These are phyloP conservation scores for Clunio marinus DNA, from an alignment of 2,888 invertebrate species.

Conservation along the genomic window DNA sequence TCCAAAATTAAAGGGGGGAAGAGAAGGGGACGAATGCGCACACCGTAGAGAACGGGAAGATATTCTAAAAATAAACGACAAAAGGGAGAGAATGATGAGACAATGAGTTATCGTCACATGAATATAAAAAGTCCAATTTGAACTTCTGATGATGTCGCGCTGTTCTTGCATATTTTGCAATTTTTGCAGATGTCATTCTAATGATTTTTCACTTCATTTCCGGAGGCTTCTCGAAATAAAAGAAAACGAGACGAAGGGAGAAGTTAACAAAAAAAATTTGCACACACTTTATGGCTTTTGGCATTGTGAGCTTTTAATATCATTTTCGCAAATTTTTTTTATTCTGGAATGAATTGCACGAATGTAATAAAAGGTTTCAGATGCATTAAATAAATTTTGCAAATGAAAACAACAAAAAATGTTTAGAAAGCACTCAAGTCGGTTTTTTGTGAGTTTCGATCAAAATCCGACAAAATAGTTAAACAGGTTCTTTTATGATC, in stretches of 20 bases:
- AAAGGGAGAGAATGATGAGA: neutral
- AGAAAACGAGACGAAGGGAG: no score
- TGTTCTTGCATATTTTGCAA: neutral
- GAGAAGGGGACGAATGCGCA: neutral
- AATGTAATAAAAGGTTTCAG: no score
- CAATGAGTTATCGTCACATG: conserved; percentile 24
- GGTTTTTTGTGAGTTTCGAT: no score
- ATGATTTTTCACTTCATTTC: conserved; percentile 29
- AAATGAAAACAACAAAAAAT: no score
- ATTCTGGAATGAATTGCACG: no score
- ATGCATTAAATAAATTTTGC: no score
- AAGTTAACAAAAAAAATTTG: no score
- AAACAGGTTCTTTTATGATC: no score
- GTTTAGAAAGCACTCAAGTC: no score
- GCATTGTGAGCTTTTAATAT: neutral
- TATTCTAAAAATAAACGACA: conserved; percentile 22
- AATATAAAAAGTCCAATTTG: neutral
- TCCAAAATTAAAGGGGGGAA: neutral
- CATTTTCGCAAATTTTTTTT: no score
- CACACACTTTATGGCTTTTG: conserved; percentile 29
- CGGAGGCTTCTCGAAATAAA: conserved; percentile 20
- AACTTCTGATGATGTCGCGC: neutral
- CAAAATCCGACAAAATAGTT: no score
- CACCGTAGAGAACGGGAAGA: no score
- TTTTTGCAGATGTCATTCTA: conserved; percentile 32